phyloP scores from a whole-genome alignment of 2,113 vertebrate genomes.

The Symphodus melops region DNA sequence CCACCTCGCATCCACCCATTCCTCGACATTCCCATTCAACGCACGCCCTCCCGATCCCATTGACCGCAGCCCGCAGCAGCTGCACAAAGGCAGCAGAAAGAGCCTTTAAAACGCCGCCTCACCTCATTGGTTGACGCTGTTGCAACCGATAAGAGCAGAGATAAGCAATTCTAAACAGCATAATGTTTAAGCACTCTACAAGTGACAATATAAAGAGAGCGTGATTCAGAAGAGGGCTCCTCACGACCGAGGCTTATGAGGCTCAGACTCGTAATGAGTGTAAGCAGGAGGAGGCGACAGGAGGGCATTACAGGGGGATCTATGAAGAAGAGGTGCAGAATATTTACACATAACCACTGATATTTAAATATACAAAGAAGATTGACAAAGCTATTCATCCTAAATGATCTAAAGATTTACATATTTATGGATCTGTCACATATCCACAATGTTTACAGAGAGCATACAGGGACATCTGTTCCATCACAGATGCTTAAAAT shows the following conservation, averaged over 20 bases:
- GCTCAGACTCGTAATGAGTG: conserved; percentile 56
- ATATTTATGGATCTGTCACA: neutral
- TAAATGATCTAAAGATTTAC: too few species aligned
- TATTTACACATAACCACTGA: neutral
- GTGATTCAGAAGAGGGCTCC: conserved; percentile 40
- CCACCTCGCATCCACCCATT: conserved; percentile 10
- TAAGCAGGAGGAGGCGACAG: conserved; percentile 33
- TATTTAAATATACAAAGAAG: conserved; percentile 26
- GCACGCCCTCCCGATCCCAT: conserved; percentile 47
- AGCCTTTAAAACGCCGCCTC: conserved; percentile 48
- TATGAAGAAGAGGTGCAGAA: conserved; percentile 22
- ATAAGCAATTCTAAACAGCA: conserved; percentile 60
- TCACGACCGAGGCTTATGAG: conserved; percentile 38
- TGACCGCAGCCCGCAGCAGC: conserved; percentile 61
- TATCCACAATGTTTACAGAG: too few species aligned
- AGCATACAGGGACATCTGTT: neutral
- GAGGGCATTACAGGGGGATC: conserved; percentile 31
- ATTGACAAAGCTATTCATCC: too few species aligned
- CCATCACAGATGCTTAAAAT: neutral
- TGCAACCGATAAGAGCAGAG: conserved; percentile 46
- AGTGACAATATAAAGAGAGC: conserved; percentile 44
- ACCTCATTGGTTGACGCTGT: conserved; percentile 55
- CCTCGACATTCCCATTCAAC: conserved; percentile 59
- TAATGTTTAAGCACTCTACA: conserved; percentile 15
- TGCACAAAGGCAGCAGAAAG: conserved; percentile 45